Base-by-base conservation (phyloP, 2,888 invertebrate species). In the Sialis fuliginosa region DNA sequence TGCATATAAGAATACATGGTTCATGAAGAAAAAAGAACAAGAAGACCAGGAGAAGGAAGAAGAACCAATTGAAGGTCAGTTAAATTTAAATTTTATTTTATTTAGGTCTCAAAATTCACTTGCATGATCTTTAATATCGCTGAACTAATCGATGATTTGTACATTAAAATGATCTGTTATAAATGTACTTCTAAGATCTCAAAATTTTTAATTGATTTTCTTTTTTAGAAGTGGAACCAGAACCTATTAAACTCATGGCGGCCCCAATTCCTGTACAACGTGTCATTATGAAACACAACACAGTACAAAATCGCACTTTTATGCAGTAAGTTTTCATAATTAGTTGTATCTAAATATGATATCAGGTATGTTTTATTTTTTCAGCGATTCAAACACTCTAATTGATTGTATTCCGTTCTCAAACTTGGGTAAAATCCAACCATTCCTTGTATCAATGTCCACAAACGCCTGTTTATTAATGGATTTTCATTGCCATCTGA, bases 401-500 rank as follows among this genome's bases (percentile, higher is more conserved):
- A 85, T 93, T 44, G 89, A 91, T 66, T 82, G 90, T 51, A 81
- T 87, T 1, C 82, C 90, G 33, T 95, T 95, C 65, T 80, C 85
- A 42, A 79, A 82, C 42, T 69, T 89, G 50, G 88, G 89, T 6
- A 90, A 91, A 68, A 80, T 92, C 48, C 95, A 95, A 64, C 95
- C 95, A 8, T 95, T 95, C 63, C 68, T 87, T 47, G 79, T 95
- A 6, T 84, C 88, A 13, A 75, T 93, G 50, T 81, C 85, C 48
- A 86, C 90, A 22, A 90, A 90, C 58, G 84, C 91, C 2, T 78
- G 86, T 49, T 70, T 93, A 13, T 72, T 93, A 50, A 81, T 92
- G 59, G 93, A 95, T 64, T 84, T 95, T 56, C 95, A 95, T 62
- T 88, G 90, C 59, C 93, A 95, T 65, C 71, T 95, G 55, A 89